Base-by-base conservation (phyloP, 1,140 invertebrate genomes). In the Drosophila serrata region DNA sequence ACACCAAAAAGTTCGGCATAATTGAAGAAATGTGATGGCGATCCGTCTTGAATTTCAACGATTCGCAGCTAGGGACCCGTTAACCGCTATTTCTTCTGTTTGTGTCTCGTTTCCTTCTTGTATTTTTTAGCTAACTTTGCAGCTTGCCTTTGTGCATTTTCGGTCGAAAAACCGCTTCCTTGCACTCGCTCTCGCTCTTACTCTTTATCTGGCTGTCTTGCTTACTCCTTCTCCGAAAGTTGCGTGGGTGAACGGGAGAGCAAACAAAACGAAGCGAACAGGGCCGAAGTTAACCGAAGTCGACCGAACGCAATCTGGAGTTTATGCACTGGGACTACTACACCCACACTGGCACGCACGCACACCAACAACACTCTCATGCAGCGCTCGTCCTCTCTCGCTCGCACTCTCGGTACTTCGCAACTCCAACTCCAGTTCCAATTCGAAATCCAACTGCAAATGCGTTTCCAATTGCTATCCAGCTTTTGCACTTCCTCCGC, bases 221-320 rank as follows among this genome's bases (percentile, higher is more conserved):
- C 46, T 45, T 43, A 45, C 42, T 56, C 51, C 53, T 58, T 62
- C 27, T 35, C 27, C 11, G 48, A 22, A 55, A 55, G 51, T 61
- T 33, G 84, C 84, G 84, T 87, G 87, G 84, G 84, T 67, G 75
- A 82, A 60, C 56, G 67, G 62, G 57, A 68, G 63, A 56, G 42
- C 60, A 43, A 65, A 33, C 48, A 39, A 39, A 62, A 78, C 33
- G 31, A 72, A 72, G 49, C 76, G 43, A 67, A 22, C 42, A 39
- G 31, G n/a, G 51, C 31, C 51, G 51, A 55, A 33, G 31, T 31
- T 11, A 45, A 13, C 55, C 57, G 57, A 59, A 59, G 48, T 33
- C 11, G 17, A 4, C 49, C 45, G 59, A 61, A 65, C 64, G 45
- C 33, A 65, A 42, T 69, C 42, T 43, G 79, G 75, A 82, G 63